Percentiles rank a stretch among this genome's conserved stretches.
Conservation (phyloP, 2,113 vertebrate genomes). For the Bujurquina vittata region DNA sequence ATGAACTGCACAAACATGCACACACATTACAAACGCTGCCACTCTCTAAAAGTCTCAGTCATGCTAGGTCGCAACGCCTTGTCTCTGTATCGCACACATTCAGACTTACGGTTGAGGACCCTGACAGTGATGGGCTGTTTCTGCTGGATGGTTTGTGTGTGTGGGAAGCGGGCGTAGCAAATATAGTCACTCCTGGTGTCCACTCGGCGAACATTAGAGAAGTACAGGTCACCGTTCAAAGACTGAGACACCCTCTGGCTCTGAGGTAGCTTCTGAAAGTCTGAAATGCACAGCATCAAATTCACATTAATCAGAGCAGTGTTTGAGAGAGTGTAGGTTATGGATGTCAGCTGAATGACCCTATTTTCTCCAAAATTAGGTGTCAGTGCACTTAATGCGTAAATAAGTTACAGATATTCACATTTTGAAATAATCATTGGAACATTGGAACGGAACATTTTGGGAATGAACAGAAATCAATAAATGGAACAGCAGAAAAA, state of each 20-base stretch:
- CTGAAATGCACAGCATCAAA: constrained; percentile 67
- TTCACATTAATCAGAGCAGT: background rate
- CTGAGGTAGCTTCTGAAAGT: constrained; percentile 94
- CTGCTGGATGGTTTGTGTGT: constrained; percentile 98
- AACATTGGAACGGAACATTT: background rate
- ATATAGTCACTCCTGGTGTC: constrained; percentile 95
- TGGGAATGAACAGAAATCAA: background rate
- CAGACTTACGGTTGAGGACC: constrained; percentile 90
- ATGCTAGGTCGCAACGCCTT: constrained; percentile 5
- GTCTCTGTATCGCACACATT: background rate
- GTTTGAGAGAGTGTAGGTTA: background rate
- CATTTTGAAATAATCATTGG: too few species aligned
- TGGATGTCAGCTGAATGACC: background rate
- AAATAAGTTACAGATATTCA: background rate
- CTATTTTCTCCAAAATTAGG: background rate
- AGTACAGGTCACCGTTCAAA: constrained; percentile 97
- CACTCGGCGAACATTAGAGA: constrained; percentile 91
- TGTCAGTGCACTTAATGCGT: background rate
- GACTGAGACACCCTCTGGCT: constrained; percentile 93
- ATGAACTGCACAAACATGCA: background rate
- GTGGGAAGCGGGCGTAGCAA: constrained; percentile 97
- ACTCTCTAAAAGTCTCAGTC: background rate
- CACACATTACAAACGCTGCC: background rate
- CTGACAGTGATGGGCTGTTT: constrained; percentile 96
- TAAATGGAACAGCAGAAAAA: background rate